Percentiles rank a stretch among this genome's conserved stretches.
Conservation (phyloP, 2,797 vertebrate genomes). For the Myotis vivesi region DNA sequence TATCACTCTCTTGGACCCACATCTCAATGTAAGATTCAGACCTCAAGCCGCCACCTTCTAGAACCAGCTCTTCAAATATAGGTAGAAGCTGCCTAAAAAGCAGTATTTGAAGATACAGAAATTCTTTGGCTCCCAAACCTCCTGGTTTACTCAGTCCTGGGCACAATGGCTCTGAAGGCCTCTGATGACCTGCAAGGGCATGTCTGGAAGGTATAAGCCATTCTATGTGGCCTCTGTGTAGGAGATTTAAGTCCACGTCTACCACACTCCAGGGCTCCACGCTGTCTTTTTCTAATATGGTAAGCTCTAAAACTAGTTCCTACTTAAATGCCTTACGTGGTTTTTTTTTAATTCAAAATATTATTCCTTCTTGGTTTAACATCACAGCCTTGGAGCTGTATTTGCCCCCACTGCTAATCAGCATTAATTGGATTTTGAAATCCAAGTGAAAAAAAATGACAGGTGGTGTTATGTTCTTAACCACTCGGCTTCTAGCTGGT, state of each 20-base stretch:
- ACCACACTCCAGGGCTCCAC: neutral
- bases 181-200: neutral
- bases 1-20: neutral
- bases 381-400: neutral
- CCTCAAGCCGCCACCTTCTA: neutral
- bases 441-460: slow-evolving; percentile 20
- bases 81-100: neutral
- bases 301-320: neutral
- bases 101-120: neutral
- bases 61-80: neutral
- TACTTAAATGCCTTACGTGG: neutral
- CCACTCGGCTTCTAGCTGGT: slow-evolving; percentile 53
- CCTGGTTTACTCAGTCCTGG: neutral
- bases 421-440: slow-evolving; percentile 56
- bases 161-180: neutral
- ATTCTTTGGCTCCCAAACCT: neutral
- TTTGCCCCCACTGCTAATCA: neutral
- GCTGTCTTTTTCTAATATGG: neutral
- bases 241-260: neutral
- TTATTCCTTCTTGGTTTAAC: slow-evolving; percentile 17
- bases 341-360: neutral
- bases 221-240: neutral
- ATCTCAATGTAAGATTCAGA: neutral
- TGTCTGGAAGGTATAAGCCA: neutral
- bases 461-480: slow-evolving; percentile 47